Percentiles rank a stretch among this genome's conserved stretches.
Evolutionary conservation across 1,140 invertebrate genomes (phyloP).

Genomic region (Mercenaria mercenaria): DNA sequence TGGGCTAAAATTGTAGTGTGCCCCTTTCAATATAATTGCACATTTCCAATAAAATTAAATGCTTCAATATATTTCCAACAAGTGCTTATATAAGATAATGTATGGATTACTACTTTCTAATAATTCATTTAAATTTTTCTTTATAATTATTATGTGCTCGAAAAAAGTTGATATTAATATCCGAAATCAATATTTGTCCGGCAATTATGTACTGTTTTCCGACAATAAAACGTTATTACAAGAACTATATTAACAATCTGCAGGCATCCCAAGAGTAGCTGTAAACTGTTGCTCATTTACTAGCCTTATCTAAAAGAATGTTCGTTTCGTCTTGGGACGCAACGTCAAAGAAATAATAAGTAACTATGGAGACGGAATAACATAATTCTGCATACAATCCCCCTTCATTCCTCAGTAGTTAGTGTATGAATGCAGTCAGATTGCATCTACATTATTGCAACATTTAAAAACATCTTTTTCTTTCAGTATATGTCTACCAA

Average conservation of each 20-base stretch:
- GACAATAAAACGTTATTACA: background rate
- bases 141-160: no score
- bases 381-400: background rate
- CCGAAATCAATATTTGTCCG: slow-evolving; percentile 39
- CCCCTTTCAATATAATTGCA: no score
- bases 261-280: background rate
- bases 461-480: background rate
- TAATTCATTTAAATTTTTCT: no score
- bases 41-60: no score
- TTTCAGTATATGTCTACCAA: no score
- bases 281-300: slow-evolving; percentile 41
- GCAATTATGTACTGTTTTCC: slow-evolving; percentile 14
- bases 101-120: no score
- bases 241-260: slow-evolving; percentile 38
- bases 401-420: background rate
- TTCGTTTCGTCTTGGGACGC: slow-evolving; percentile 14
- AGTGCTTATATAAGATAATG: no score
- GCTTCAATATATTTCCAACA: no score
- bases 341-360: slow-evolving; percentile 10
- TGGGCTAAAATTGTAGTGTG: no score
- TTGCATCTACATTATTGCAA: background rate
- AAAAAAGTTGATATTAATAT: background rate
- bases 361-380: slow-evolving; percentile 24
- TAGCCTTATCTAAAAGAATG: slow-evolving; percentile 29
- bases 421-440: background rate